These are phyloP conservation scores for Anthopleura sola DNA, from an alignment of 64 coral and sea anemone genomes.

Conservation along the genomic window DNA sequence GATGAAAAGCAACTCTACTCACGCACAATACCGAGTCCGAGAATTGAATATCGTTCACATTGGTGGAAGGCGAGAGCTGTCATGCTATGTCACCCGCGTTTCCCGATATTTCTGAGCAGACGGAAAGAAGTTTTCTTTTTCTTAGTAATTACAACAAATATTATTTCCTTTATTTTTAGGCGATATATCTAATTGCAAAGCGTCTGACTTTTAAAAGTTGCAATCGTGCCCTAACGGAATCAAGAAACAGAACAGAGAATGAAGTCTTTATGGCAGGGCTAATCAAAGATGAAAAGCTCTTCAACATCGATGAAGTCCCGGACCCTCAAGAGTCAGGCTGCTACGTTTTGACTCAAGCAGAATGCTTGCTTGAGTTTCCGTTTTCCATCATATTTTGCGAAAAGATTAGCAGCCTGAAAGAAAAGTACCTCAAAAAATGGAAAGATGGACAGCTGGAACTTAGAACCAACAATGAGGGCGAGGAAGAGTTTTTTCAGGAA, in stretches of 20 bases:
- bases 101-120: not conserved
- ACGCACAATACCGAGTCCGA: too few relatives aligned
- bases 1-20: too few relatives aligned
- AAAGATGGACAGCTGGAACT: not conserved
- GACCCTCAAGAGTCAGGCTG: constrained; percentile 54
- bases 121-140: not conserved
- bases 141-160: not conserved
- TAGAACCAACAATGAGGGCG: not conserved
- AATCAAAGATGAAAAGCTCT: constrained; percentile 16
- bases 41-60: too few relatives aligned
- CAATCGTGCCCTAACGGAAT: not conserved
- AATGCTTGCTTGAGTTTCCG: not conserved
- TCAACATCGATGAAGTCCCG: constrained; percentile 61
- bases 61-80: too few relatives aligned
- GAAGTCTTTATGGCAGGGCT: not conserved
- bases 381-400: constrained; percentile 7
- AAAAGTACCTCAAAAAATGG: not conserved
- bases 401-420: not conserved
- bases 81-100: too few relatives aligned
- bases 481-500: not conserved
- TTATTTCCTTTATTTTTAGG: not conserved
- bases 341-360: constrained; percentile 9
- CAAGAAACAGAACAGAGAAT: not conserved
- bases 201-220: constrained; percentile 47
- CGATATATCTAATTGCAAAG: constrained; percentile 69